Base-by-base conservation (phyloP, 1,140 invertebrate species). In the Aphaenogaster rudis region DNA sequence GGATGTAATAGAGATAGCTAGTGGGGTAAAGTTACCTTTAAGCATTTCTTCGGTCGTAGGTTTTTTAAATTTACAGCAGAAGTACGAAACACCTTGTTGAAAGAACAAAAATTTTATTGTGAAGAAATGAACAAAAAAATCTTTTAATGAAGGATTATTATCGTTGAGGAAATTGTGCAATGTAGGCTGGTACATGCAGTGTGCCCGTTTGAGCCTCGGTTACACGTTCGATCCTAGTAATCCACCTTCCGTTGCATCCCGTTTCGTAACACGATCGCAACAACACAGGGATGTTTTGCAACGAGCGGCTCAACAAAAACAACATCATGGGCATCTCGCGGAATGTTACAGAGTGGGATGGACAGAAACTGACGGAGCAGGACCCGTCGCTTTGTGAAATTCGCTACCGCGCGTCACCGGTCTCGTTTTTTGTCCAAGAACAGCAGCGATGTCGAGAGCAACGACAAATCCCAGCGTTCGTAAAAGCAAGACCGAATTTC, bases 351-450 rank as follows among this genome's bases (percentile, higher is more conserved):
- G 17, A 33, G 52, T 48, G 80, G 52, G 0, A 84, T 39, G 8
- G 28, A 61, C 28, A 54, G 42, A 50, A 82, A 74, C 17, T 28
- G 69, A 36, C 42, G 28, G 28, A 3, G 3, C 59, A 33, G 57
- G 13, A 52, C n/a, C 17, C 54, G 42, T 8, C 33, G 64, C 80
- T 84, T 84, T 84, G 69, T 76, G 80, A 84, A 84, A 84, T 39
- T 61, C 2, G 69, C 54, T 74, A 84, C 54, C 42, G 36, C 15
- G 15, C 17, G 17, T 77, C 61, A 15, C 21, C 17, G 72, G n/a
- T 59, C n/a, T 59, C 36, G 52, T 76, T 76, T 69, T 67, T 80
- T 48, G 11, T 15, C 9, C 52, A 67, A 15, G 66, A 13, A 45
- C 13, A 52, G 39, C 5, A 33, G 21, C 63, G 48, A 11, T 42